Evolutionary conservation across 1,140 invertebrate genomes (phyloP).

Genomic region (Meteorus sp.): DNA sequence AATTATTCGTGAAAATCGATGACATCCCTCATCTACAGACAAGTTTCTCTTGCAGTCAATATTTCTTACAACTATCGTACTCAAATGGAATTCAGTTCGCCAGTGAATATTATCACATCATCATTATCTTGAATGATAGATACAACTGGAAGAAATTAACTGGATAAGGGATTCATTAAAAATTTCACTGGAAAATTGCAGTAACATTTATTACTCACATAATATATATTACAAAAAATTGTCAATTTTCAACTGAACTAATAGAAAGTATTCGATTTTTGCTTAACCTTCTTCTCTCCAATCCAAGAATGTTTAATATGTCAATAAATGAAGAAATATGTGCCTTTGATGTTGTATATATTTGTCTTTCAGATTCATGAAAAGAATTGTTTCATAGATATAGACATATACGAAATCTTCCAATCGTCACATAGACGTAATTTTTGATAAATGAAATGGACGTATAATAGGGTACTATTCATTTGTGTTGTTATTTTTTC

Average conservation of each 20-base stretch:
- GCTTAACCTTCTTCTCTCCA: neutral
- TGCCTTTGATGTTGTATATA: neutral
- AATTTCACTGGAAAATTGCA: constrained; percentile 17
- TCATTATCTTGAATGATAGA: no score
- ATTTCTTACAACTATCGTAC: no score
- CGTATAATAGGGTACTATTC: neutral
- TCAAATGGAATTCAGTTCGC: no score
- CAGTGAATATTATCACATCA: no score
- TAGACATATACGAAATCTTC: no score
- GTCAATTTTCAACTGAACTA: constrained; percentile 3
- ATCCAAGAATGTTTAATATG: neutral
- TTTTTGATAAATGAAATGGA: neutral
- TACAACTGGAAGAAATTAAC: constrained; percentile 6
- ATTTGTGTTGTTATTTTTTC: neutral
- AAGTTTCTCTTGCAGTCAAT: no score
- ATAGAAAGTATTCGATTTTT: neutral
- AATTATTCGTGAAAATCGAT: no score
- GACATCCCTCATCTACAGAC: no score
- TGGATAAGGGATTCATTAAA: neutral
- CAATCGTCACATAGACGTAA: no score
- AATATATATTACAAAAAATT: constrained; percentile 15
- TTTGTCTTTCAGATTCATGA: no score
- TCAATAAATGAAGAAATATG: neutral
- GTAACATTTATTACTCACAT: constrained; percentile 12
- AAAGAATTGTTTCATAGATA: no score